phyloP scores from a whole-genome alignment of 2,888 invertebrate species.

The Saturnia japonica region DNA sequence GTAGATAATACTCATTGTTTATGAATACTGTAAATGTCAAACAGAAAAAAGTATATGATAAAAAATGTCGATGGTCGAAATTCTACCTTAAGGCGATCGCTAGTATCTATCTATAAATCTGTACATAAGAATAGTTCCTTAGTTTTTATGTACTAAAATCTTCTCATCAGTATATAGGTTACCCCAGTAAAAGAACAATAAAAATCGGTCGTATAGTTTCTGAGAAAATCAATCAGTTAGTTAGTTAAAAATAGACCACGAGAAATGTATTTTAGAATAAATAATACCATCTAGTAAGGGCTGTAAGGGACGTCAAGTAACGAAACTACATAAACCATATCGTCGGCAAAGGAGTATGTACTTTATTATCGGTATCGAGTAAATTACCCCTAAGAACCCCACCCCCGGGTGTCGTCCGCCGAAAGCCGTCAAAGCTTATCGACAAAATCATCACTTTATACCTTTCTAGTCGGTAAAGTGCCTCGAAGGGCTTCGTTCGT shows the following conservation, averaged over 20 bases:
- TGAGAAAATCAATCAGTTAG: no score
- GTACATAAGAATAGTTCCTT: no score
- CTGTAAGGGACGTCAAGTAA: not conserved
- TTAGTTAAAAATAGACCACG: not conserved
- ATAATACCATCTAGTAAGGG: not conserved
- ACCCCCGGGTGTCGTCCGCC: conserved; percentile 31
- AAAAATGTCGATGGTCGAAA: no score
- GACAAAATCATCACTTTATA: conserved; percentile 37
- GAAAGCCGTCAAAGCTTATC: conserved; percentile 38
- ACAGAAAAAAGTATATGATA: no score
- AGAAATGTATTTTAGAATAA: not conserved
- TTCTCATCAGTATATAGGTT: no score
- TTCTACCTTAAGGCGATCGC: no score
- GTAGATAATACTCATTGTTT: no score
- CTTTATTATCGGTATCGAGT: conserved; percentile 33
- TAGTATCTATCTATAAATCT: no score
- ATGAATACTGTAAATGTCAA: no score
- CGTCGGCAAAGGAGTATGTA: conserved; percentile 19
- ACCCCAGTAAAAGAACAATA: no score
- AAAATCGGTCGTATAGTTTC: no score
- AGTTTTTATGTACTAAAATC: no score
- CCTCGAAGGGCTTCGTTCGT: not conserved
- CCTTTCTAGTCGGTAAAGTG: not conserved
- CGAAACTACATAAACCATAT: conserved; percentile 30
- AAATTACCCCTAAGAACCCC: conserved; percentile 28